Percentiles rank a stretch among this genome's conserved stretches.
Evolutionary conservation across 1,140 invertebrate genomes (phyloP).

Genomic region (Sweltsa coloradensis): DNA sequence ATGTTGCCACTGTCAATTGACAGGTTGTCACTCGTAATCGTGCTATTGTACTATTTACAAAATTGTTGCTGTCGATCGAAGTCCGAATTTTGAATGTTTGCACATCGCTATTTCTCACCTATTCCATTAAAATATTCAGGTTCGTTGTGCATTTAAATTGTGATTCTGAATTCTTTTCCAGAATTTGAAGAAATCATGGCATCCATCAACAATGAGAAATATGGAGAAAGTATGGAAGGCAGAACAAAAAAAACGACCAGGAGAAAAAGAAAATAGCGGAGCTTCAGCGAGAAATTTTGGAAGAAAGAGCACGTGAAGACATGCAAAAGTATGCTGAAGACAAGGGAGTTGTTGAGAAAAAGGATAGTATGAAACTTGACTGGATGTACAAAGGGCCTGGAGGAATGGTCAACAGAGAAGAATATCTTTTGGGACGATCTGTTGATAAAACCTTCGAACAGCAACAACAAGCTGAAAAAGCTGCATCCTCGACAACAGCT

Average conservation of each 20-base stretch:
- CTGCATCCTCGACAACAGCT: conserved; percentile 21
- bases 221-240: conserved; percentile 68
- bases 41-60: too few species aligned
- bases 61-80: too few species aligned
- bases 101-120: too few species aligned
- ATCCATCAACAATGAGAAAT: conserved; percentile 64
- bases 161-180: too few species aligned
- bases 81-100: too few species aligned
- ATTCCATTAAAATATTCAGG: too few species aligned
- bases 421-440: conserved; percentile 77
- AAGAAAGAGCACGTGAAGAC: conserved; percentile 50
- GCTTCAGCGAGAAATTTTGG: conserved; percentile 49
- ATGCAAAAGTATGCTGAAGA: conserved; percentile 46
- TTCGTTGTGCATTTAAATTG: too few species aligned
- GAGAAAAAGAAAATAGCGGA: conserved; percentile 54
- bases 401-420: conserved; percentile 63
- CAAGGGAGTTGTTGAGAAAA: conserved; percentile 36
- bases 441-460: conserved; percentile 78
- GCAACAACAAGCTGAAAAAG: conserved; percentile 45
- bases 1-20: too few species aligned
- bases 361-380: conserved; percentile 55
- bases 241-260: conserved; percentile 52
- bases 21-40: too few species aligned
- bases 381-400: conserved; percentile 89
- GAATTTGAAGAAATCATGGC: conserved; percentile 72